A percentile compares a stretch with the other conserved stretches of the same genome.
Evolutionary conservation across 37 sponge, comb jelly and placozoan genomes (phyloP).

Genomic region (Cliona cf. orientalis): DNA sequence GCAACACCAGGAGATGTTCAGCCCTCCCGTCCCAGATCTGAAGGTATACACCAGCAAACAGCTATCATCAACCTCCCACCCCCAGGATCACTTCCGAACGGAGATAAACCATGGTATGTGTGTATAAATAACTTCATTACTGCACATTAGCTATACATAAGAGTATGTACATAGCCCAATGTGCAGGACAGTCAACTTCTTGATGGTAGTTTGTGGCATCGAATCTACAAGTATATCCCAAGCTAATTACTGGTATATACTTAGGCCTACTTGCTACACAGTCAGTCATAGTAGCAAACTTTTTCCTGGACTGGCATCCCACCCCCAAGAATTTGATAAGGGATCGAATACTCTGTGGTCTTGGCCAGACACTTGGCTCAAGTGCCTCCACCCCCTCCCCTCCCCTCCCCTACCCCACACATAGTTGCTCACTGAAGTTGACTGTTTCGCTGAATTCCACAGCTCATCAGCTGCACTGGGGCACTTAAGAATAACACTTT

Average conservation of each 20-base stretch:
- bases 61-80: neutral
- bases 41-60: slow-evolving; percentile 23
- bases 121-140: too few relatives aligned
- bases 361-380: neutral
- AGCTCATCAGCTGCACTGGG: slow-evolving; percentile 75
- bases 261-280: neutral
- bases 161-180: slow-evolving; percentile 3
- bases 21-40: slow-evolving; percentile 26
- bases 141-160: too few relatives aligned
- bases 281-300: neutral
- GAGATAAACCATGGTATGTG: neutral
- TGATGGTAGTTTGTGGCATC: too few relatives aligned
- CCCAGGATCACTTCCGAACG: neutral
- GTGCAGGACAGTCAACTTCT: slow-evolving; percentile 52
- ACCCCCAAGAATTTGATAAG: neutral
- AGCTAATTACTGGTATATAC: too few relatives aligned
- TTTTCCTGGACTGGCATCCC: neutral
- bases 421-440: too few relatives aligned
- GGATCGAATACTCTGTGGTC: neutral
- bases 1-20: slow-evolving; percentile 45
- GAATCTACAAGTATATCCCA: too few relatives aligned
- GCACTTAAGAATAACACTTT: too few relatives aligned
- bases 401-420: too few relatives aligned
- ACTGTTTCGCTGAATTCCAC: slow-evolving; percentile 69
- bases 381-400: too few relatives aligned